Base-by-base conservation (phyloP, 2,888 invertebrate species). In the Stenodema calcarata region DNA sequence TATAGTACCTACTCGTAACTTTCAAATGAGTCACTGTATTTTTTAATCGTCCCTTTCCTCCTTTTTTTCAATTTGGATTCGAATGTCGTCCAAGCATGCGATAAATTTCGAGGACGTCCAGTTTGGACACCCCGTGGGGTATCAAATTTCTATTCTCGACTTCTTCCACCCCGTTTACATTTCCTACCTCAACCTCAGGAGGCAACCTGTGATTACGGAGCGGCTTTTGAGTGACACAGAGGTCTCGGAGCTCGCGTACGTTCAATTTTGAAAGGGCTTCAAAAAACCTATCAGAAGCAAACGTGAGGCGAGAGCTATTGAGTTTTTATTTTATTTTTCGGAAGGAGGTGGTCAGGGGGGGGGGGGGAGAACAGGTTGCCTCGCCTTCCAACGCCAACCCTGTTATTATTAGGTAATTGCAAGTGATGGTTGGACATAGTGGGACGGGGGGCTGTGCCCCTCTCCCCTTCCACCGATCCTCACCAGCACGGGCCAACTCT, bases 401-500 rank as follows among this genome's bases (percentile, higher is more conserved):
- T 78, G 78, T 78, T 44, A 78, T 78, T 78, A 78, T 78, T 78
- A 50, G 78, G 78, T 78, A 78, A 78, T 78, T 78, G 78, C 62
- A 62, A 62, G 62, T 62, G 62, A 62, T 62, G 18, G 62, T 62
- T 50, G 50, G n/a, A 50, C 6, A 50, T 50, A n/a, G 62, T 18
- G 62, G 62, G 1, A 11, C 4, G 62, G 62, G 62, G 54, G 23
- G 2, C 0, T 18, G 12, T 18, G 18, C 62, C 62, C 18, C 27
- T 11, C 23, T 12, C 18, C 62, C 23, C 18, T 18, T 18, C 18
- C n/a, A 50, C 50, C 14, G n/a, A 6, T 50, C 50, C 16, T n/a
- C 50, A 16, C 23, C 62, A 62, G 62, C 62, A 62, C 62, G 62
- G 62, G 62, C 23, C 62, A 62, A 62, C 23, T 62, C 41, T n/a